Evolutionary conservation across 2,797 vertebrate genomes (phyloP), one percentile per base, ranked within the genome.

Genomic region (Phrynocephalus vlangalii): DNA sequence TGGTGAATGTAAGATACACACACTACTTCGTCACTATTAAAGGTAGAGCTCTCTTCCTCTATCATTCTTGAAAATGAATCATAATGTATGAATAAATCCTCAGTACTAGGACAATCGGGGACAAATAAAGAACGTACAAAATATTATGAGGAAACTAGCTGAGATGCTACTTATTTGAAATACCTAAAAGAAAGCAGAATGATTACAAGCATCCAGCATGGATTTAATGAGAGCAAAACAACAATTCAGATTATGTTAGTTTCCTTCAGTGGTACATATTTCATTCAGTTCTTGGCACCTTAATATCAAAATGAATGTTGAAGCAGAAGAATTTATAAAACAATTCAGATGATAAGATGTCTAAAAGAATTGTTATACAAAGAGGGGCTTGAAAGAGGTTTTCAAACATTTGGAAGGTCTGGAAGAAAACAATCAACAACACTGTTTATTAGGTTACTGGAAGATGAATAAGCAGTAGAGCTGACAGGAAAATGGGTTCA

Each of bases 151-250:
- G 24, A 28, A 38, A 30, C 24, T 82, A 44, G n/a, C 22, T 83
- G 30, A 6, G 44, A 70, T 68, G 15, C 1, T n/a, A 18, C 16
- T 60, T 22, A 81, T 66, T 73, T 86, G 70, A 75, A 82, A 82
- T 76, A 52, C 22, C 26, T 70, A 70, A 50, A 67, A n/a, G 15
- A 82, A 77, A 82, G 33, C 44, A 82, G n/a, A 10, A 52, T 68
- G 71, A 82, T 82, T 76, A 87, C 38, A 82, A 76, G 72, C 7
- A 50, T 38, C 10, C 79, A 87, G 38, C 79, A 67, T 87, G 79
- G 28, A 52, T 82, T 82, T 77, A 82, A 87, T 38, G 22, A 82
- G 60, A 77, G n/a, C 6, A 20, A 52, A 82, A 30, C 66, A 68
- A 77, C 13, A 38, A 87, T 77, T 87, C 72, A 44, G 52, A 76